A percentile compares a stretch with the other conserved stretches of the same genome.
These are phyloP conservation scores for Atta texana DNA, from an alignment of 1,140 invertebrate genomes.

Conservation along the genomic window DNA sequence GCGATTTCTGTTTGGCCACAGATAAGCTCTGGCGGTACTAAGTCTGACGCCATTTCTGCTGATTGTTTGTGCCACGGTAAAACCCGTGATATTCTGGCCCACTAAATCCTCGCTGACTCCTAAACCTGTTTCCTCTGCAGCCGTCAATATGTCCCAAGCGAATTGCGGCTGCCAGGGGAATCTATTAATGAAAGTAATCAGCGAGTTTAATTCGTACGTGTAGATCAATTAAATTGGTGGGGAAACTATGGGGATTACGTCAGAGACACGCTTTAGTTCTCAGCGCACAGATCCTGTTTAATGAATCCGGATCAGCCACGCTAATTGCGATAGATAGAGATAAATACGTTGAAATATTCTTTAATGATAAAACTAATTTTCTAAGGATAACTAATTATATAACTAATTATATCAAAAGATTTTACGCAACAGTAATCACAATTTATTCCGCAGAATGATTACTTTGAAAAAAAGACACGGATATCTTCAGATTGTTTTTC, in stretches of 20 bases:
- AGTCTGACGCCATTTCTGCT: constrained; percentile 89
- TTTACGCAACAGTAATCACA: neutral
- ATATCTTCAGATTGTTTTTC: neutral
- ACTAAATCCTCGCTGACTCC: constrained; percentile 87
- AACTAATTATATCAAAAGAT: neutral
- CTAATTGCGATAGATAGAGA: neutral
- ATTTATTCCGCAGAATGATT: neutral
- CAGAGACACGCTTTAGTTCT: neutral
- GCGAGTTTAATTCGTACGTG: constrained; percentile 4
- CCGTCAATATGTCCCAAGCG: constrained; percentile 87
- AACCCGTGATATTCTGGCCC: constrained; percentile 86
- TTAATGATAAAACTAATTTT: neutral
- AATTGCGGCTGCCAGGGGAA: constrained; percentile 87
- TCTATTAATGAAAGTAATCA: constrained; percentile 69
- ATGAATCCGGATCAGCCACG: neutral
- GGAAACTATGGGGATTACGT: neutral
- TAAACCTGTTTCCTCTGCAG: constrained; percentile 87
- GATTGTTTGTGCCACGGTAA: constrained; percentile 86
- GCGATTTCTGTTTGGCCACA: constrained; percentile 87
- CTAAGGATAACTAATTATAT: neutral
- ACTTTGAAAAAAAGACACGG: neutral
- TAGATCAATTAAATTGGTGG: neutral
- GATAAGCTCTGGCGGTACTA: constrained; percentile 89
- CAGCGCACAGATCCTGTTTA: neutral
- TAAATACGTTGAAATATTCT: neutral